Base-by-base conservation (phyloP, 2,113 vertebrate genomes). In the Fregata magnificens region DNA sequence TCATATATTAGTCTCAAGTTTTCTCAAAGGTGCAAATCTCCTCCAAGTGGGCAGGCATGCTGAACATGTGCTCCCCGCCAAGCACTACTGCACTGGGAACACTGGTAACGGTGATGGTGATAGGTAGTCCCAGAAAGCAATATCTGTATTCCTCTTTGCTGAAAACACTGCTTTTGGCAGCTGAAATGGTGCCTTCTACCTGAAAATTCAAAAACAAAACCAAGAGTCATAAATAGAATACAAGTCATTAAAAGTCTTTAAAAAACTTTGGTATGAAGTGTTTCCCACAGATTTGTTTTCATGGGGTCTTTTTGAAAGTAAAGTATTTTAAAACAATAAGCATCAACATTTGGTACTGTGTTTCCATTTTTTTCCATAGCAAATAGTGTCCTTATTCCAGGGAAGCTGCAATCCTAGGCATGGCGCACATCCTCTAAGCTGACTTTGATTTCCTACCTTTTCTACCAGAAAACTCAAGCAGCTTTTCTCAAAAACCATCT, bases 101-200 rank as follows among this genome's bases (percentile, higher is more conserved):
- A 9, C 34, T 40, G 11, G 70, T 67, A 25, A 90, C 4, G 24
- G 90, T 17, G 13, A 76, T 22, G 45, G 81, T 2, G 32, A 74
- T 5, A 28, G 38, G 32, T 42, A 73, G 36, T 44, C 29, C 45
- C 32, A 73, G 80, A 79, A 82, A 97, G 81, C 7, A 90, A 89
- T 38, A 86, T 38, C 61, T 93, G 69, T 10, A 91, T 71, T 45
- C 59, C 66, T 81, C 15, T 10, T 8, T 69, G 88, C 49, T 58
- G 86, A 82, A 74, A 77, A 16, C 63, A 91, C 34, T 18, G 16
- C 70, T 74, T 97, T 96, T 67, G 95, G 74, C 26, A 97, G 69
- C 31, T 53, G 93, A 79, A 82, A 97, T 44, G 4, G 50, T 88
- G 61, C 90, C n/a, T 80, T 88, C 83, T 40, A 47, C 47, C 78